Evolutionary conservation across 2,888 invertebrate genomes (phyloP).

Genomic region (Lepidochrysops patricia): DNA sequence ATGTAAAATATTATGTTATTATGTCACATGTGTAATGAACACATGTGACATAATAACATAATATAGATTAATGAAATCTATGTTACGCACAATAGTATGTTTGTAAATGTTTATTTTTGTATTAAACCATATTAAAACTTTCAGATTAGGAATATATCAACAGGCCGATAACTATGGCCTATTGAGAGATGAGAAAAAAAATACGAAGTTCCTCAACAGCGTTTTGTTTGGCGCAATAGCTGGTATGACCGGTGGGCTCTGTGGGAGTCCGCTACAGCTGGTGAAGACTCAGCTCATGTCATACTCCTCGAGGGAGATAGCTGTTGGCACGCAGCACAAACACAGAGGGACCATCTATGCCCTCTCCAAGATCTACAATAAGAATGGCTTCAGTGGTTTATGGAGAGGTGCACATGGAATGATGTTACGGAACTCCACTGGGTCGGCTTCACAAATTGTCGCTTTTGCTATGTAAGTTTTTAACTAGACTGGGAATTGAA

Average conservation of each 20-base stretch:
- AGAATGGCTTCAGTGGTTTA: conserved; percentile 68
- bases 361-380: conserved; percentile 72
- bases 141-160: conserved; percentile 84
- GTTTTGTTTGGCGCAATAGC: conserved; percentile 83
- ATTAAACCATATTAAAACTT: conserved; percentile 24
- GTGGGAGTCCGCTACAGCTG: conserved; percentile 91
- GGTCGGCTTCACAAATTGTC: conserved; percentile 88
- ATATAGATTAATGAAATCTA: no score
- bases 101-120: no score
- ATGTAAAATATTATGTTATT: no score
- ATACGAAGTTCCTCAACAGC: conserved; percentile 79
- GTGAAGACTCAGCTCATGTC: conserved; percentile 93
- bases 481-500: not conserved
- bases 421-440: conserved; percentile 84
- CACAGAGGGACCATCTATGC: conserved; percentile 81
- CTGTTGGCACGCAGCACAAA: conserved; percentile 91
- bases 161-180: conserved; percentile 79
- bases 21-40: no score
- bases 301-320: conserved; percentile 82
- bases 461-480: conserved; percentile 78
- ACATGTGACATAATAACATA: no score
- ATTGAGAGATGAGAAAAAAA: conserved; percentile 76
- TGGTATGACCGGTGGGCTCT: conserved; percentile 84
- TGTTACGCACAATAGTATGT: no score
- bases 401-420: conserved; percentile 87